phyloP scores from a whole-genome alignment of 2,888 invertebrate species.

The Cantharis nigra region DNA sequence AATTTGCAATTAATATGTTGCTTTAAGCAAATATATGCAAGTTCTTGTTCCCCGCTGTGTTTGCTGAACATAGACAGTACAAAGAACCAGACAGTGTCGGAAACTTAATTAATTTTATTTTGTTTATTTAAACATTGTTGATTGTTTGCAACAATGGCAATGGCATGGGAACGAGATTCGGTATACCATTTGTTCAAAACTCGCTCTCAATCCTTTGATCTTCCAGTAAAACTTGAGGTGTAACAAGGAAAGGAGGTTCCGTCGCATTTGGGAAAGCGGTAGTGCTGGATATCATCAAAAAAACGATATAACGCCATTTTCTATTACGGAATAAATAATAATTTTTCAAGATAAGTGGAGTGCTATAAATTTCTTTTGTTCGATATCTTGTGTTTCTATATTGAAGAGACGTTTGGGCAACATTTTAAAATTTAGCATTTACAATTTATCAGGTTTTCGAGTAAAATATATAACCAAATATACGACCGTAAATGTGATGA shows the following conservation, averaged over 20 bases:
- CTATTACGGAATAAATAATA: not conserved
- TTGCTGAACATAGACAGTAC: not conserved
- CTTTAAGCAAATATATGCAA: not conserved
- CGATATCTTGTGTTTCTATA: not conserved
- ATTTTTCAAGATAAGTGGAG: not conserved
- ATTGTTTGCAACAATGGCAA: not conserved
- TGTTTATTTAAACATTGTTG: not conserved
- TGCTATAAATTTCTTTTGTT: not conserved
- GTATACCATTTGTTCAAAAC: not conserved
- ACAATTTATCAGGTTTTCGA: not conserved
- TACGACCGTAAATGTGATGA: not conserved
- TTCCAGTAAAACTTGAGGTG: not conserved
- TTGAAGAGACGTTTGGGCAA: not conserved
- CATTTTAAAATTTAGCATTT: not conserved
- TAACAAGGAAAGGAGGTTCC: not conserved
- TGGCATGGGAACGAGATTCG: not conserved
- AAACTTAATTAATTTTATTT: not conserved
- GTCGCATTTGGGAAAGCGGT: not conserved
- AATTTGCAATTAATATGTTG: not conserved
- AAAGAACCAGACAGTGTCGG: not conserved
- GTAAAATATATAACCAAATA: not conserved
- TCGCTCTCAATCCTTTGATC: not conserved
- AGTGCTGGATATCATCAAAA: not conserved
- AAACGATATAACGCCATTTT: not conserved
- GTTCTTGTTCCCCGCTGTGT: not conserved